Evolutionary conservation across 2,797 vertebrate species (phyloP), one percentile per base, ranked within the genome.

Genomic region (Coregonus sp.): DNA sequence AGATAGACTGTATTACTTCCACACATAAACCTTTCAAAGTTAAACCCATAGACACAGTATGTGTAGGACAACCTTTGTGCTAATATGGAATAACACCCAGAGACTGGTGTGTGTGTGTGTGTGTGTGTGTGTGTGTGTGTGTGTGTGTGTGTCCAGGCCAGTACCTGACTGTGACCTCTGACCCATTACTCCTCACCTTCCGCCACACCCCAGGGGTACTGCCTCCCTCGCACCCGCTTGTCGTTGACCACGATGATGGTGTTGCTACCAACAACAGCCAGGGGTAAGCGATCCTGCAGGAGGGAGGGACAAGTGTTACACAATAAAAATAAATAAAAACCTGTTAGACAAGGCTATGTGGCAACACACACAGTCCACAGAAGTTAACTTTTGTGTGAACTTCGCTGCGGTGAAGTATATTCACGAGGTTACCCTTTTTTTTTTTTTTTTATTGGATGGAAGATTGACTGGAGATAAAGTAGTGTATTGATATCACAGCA

Each of bases 131-230:
- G 50, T 54, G 70, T 67, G 65, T 33, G 65, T 31, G 65, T 11
- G 69, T 12, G 37, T 15, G 70, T 73, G 1, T 59, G 31, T 73
- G 72, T 18, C 51, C 50, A 52, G 52, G 71, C 5, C n/a, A 11
- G 25, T 61, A n/a, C 66, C 51, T 5, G 66, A 56, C 52, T n/a
- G 52, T 56, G 52, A 56, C 52, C 56, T 61, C 5, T 77, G 80
- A 86, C 47, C 37, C 2, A 47, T 47, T 2, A 47, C 9, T 47
- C n/a, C 93, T 97, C 93, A 99, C 98, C 98, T 97, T 99, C 97
- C 78, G 97, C 97, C 89, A 99, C 97, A 50, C 98, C 97, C 98
- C 98, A 99, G 1, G 98, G 97, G 89, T 99, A 99, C 92, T 98
- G 97, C 88, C 97, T 95, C 83, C 97, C 97, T 81, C 97, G 93